These are phyloP conservation scores for Gryllus longicercus DNA, from an alignment of 2,888 invertebrate species.

Conservation along the genomic window DNA sequence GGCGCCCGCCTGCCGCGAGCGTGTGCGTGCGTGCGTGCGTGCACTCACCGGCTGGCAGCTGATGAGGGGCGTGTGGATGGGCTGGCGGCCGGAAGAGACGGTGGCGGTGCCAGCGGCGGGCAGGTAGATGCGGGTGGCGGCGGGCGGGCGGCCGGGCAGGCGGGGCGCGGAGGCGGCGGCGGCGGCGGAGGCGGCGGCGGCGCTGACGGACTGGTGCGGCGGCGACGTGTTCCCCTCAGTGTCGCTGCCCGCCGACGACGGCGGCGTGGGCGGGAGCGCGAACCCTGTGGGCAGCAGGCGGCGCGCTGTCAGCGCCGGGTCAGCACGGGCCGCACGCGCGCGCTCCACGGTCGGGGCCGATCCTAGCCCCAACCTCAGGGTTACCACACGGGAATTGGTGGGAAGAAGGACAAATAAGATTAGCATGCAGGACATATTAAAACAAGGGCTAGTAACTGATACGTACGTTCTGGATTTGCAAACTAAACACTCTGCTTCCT, in stretches of 20 bases:
- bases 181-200: slow-evolving; percentile 44
- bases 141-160: no score
- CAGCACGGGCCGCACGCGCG: no score
- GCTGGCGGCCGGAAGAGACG: slow-evolving; percentile 55
- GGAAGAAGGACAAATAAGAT: no score
- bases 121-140: slow-evolving; percentile 18
- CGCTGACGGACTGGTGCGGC: slow-evolving; percentile 51
- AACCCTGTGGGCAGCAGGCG: slow-evolving; percentile 48
- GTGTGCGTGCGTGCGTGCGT: no score
- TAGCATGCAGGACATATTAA: no score
- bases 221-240: slow-evolving; percentile 52
- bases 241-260: slow-evolving; percentile 57
- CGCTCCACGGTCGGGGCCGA: no score
- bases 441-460: no score
- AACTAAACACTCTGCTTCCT: no score
- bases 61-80: slow-evolving; percentile 83
- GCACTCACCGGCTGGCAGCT: slow-evolving; percentile 77
- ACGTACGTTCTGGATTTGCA: no score
- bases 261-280: slow-evolving; percentile 83
- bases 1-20: no score
- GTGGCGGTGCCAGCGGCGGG: slow-evolving; percentile 38
- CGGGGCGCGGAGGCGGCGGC: slow-evolving; percentile 29
- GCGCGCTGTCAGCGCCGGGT: neutral
- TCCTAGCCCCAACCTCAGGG: no score
- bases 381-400: no score